phyloP scores from a whole-genome alignment of 2,888 invertebrate species.

The Seladonia tumulorum region DNA sequence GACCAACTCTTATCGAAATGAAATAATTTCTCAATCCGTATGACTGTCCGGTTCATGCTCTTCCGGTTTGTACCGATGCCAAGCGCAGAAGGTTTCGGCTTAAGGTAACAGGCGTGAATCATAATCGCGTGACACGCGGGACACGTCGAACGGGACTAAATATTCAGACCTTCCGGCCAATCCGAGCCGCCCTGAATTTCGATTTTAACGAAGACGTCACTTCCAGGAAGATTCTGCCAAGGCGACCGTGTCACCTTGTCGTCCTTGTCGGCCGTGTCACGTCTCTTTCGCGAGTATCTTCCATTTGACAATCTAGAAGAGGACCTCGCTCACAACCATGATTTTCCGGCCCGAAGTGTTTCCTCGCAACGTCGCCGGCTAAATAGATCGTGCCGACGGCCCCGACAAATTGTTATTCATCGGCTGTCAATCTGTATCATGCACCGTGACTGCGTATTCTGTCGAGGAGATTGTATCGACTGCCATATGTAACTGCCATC shows the following conservation, averaged over 20 bases:
- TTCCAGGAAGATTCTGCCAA: constrained; percentile 19
- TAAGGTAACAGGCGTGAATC: constrained; percentile 9
- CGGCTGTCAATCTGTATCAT: constrained; percentile 11
- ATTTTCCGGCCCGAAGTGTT: constrained; percentile 15
- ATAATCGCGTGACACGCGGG: background rate
- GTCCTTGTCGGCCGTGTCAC: constrained; percentile 24
- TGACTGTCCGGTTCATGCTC: background rate
- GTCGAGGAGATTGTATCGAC: background rate
- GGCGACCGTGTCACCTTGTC: background rate
- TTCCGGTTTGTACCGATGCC: background rate
- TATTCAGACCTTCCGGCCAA: constrained; percentile 22
- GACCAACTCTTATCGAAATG: background rate
- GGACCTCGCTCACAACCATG: constrained; percentile 11
- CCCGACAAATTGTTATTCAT: constrained; percentile 23
- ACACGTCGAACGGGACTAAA: constrained; percentile 2
- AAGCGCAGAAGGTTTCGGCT: background rate
- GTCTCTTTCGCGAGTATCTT: constrained; percentile 29
- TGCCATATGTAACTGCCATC: background rate
- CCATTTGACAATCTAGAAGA: constrained; percentile 10
- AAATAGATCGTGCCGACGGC: constrained; percentile 22
- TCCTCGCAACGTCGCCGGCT: background rate
- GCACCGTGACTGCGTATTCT: background rate
- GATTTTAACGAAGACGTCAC: constrained; percentile 35
- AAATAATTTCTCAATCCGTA: background rate
- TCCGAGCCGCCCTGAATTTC: constrained; percentile 24